Percentiles rank a stretch among this genome's conserved stretches.
phyloP scores from a whole-genome alignment of 1,140 invertebrate genomes.

The Drosophila subobscura region DNA sequence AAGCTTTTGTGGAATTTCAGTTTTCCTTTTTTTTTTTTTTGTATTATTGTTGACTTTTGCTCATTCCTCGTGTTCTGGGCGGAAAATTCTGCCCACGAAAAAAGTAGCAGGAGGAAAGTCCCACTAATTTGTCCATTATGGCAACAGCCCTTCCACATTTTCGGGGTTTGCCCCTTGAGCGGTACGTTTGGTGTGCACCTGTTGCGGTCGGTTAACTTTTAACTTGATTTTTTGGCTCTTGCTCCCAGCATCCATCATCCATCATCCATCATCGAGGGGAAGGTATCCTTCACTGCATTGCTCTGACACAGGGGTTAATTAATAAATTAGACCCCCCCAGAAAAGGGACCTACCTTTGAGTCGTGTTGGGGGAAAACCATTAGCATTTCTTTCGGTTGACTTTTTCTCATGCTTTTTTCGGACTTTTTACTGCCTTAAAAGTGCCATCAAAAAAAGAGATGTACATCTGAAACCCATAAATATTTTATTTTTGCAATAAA shows the following conservation, averaged over 20 bases:
- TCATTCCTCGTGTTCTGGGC: background rate
- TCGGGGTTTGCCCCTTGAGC: background rate
- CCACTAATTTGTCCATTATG: slow-evolving; percentile 74
- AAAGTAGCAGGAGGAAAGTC: slow-evolving; percentile 1
- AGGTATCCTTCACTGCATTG: background rate
- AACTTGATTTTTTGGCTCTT: slow-evolving; percentile 42
- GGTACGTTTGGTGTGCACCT: slow-evolving; percentile 44
- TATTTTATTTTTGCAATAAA: too few relatives aligned
- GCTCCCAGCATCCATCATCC: too few relatives aligned
- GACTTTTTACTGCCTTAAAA: too few relatives aligned
- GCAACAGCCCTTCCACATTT: slow-evolving; percentile 24
- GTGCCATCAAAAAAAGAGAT: too few relatives aligned
- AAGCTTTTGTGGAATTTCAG: too few relatives aligned
- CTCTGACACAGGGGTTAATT: background rate
- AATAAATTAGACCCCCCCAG: too few relatives aligned
- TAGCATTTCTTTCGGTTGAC: too few relatives aligned
- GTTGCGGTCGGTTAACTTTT: slow-evolving; percentile 70
- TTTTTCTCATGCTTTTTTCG: too few relatives aligned
- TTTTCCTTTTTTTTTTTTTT: background rate
- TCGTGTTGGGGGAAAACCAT: too few relatives aligned
- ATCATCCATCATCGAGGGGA: too few relatives aligned
- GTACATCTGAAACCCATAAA: too few relatives aligned
- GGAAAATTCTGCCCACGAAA: background rate
- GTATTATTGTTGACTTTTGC: slow-evolving; percentile 1
- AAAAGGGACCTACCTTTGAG: too few relatives aligned